These are phyloP conservation scores for Neosilurus hyrtlii DNA, from an alignment of 2,797 vertebrate species.

Conservation along the genomic window DNA sequence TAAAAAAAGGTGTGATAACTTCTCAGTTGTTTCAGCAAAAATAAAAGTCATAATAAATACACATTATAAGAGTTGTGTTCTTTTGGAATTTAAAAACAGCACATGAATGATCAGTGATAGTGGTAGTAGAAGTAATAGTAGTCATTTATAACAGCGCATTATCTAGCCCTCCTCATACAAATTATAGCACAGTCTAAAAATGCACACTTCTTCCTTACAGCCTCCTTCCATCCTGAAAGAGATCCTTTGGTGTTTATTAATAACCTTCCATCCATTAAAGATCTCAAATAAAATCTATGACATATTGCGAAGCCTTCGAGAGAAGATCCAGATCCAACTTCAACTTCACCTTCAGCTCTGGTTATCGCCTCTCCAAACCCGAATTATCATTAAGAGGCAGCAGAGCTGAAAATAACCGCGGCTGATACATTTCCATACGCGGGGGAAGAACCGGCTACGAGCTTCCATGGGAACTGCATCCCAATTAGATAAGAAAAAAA, in stretches of 20 bases:
- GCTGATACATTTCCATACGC: conserved; percentile 42
- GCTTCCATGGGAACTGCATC: conserved; percentile 40
- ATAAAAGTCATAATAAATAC: not conserved
- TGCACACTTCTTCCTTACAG: not conserved
- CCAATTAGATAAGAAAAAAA: conserved; percentile 45
- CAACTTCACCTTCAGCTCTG: not conserved
- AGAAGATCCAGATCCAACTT: not conserved
- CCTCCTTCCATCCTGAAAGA: not conserved
- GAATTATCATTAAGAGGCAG: conserved; percentile 38
- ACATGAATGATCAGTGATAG: too few species aligned
- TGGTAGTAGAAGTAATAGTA: too few species aligned
- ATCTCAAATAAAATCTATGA: not conserved
- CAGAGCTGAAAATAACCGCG: conserved; percentile 44
- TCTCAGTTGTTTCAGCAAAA: not conserved
- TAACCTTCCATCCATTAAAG: not conserved
- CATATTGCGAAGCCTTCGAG: not conserved
- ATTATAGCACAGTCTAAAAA: not conserved
- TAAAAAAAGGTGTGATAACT: not conserved
- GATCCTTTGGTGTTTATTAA: not conserved
- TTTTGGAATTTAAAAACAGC: too few species aligned
- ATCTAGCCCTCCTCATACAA: not conserved
- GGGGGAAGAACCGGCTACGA: conserved; percentile 21
- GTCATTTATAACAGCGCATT: not conserved
- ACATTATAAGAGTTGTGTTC: not conserved
- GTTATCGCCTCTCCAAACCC: not conserved